Conservation (phyloP, 2,113 vertebrate species). For the Chamaetylas fuelleborni region DNA sequence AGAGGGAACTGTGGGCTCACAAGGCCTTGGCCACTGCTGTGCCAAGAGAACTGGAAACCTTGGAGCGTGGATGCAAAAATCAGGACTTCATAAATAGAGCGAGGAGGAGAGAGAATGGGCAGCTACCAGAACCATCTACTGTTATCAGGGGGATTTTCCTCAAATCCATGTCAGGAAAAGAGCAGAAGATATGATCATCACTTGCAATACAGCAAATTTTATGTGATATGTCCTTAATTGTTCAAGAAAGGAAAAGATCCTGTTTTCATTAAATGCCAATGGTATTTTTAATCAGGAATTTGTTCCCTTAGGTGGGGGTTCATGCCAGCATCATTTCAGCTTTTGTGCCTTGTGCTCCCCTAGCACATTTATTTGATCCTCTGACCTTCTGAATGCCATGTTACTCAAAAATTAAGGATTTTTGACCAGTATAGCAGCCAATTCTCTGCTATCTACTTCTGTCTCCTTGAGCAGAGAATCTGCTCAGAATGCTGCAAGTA, state of each 20-base stretch:
- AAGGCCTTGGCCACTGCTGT: neutral
- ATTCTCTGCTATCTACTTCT: neutral
- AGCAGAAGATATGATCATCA: neutral
- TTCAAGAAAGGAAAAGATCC: neutral
- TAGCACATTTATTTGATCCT: neutral
- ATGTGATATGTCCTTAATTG: neutral
- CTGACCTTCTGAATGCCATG: neutral
- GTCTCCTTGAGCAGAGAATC: accelerated
- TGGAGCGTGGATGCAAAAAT: neutral
- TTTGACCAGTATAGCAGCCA: neutral
- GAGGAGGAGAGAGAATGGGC: neutral
- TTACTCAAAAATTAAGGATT: neutral
- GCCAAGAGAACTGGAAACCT: neutral
- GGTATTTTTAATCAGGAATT: neutral
- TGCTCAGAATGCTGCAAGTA: neutral
- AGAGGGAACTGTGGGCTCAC: neutral
- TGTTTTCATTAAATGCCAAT: neutral
- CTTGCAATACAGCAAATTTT: neutral
- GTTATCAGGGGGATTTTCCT: neutral
- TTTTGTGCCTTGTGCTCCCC: neutral
- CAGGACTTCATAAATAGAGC: neutral
- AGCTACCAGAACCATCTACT: neutral
- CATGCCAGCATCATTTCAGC: neutral
- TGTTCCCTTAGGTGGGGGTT: neutral
- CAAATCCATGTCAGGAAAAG: neutral